Conservation (phyloP, 2,113 vertebrate species). For the Gymnocephalus cernua region DNA sequence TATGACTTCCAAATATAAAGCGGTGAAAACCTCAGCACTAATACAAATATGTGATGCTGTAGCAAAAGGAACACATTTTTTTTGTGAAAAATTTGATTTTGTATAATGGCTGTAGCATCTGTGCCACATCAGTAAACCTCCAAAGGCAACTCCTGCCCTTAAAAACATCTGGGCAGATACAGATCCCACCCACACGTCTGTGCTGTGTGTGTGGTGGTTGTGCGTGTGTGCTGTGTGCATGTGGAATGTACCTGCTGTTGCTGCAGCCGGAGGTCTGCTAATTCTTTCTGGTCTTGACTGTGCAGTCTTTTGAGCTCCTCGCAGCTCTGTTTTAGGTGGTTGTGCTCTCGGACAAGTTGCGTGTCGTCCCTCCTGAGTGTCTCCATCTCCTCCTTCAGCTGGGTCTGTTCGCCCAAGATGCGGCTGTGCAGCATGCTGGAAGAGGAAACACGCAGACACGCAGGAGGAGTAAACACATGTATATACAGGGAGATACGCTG, state of each 20-base stretch:
- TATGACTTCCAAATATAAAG: not conserved
- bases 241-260: conserved; percentile 91
- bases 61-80: conserved; percentile 3
- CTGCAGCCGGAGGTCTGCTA: conserved; percentile 92
- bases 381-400: conserved; percentile 96
- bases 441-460: not conserved
- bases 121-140: not conserved
- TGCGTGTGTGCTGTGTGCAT: not conserved
- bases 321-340: conserved; percentile 95
- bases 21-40: not conserved
- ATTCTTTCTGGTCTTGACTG: conserved; percentile 93
- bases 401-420: conserved; percentile 93
- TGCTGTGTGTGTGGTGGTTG: not conserved
- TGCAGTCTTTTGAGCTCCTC: conserved; percentile 96
- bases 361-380: conserved; percentile 91
- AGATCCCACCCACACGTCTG: not conserved
- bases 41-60: conserved; percentile 1
- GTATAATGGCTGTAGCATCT: conserved; percentile 5
- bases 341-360: conserved; percentile 93
- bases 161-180: conserved; percentile 44
- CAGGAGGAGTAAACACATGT: not conserved
- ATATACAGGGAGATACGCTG: no score
- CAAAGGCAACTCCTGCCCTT: not conserved
- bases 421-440: conserved; percentile 91
- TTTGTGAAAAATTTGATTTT: not conserved